Conservation (phyloP, 1,140 invertebrate genomes). For the Drosophila sucinea region DNA sequence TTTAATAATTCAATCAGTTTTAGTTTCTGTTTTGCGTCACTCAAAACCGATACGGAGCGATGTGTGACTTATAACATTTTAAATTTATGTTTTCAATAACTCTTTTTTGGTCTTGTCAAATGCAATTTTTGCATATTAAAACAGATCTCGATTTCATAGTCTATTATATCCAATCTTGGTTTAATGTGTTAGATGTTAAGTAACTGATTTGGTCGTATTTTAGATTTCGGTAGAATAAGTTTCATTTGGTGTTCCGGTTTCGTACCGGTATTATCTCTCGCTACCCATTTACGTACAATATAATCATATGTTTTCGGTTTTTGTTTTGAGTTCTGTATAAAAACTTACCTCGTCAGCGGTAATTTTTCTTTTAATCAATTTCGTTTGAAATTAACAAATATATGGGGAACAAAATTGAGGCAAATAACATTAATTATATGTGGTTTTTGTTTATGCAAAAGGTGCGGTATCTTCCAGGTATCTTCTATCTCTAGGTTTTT, state of each 20-base stretch:
- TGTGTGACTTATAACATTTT: too few relatives aligned
- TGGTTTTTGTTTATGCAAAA: constrained; percentile 40
- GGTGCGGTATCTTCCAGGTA: constrained; percentile 45
- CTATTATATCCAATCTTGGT: too few relatives aligned
- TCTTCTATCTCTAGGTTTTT: constrained; percentile 7
- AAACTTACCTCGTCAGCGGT: constrained; percentile 31
- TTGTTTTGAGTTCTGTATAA: constrained; percentile 29
- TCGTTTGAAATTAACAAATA: constrained; percentile 7
- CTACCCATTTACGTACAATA: neutral
- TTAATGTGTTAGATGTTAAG: too few relatives aligned
- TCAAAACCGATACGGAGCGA: too few relatives aligned
- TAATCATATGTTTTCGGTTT: constrained; percentile 29
- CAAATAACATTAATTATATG: constrained; percentile 63
- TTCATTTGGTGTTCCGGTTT: constrained; percentile 6
- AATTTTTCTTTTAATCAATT: constrained; percentile 39
- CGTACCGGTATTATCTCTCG: neutral
- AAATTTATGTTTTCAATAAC: too few relatives aligned
- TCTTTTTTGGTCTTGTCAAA: too few relatives aligned
- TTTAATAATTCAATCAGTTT: too few relatives aligned
- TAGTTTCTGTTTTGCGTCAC: too few relatives aligned
- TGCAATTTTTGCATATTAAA: too few relatives aligned
- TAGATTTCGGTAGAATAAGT: too few relatives aligned
- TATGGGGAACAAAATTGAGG: constrained; percentile 15
- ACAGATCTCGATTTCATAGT: too few relatives aligned
- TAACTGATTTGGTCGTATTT: too few relatives aligned